Evolutionary conservation across 2,113 vertebrate genomes (phyloP).

Genomic region (Archilochus colubris): DNA sequence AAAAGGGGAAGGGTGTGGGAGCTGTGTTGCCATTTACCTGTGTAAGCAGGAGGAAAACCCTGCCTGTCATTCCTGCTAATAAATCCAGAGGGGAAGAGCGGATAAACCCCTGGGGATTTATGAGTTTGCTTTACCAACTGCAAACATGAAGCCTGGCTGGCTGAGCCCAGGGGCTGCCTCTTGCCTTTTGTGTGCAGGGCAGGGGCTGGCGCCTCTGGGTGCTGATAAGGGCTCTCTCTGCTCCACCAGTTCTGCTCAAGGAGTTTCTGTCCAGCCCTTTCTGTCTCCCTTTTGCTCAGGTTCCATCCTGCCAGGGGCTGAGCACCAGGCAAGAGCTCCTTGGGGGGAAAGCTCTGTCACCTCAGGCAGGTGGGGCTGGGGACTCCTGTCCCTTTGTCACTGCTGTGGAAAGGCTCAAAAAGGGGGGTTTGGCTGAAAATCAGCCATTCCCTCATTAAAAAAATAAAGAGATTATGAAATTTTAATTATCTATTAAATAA

Average conservation of each 20-base stretch:
- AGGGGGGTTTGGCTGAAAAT: background rate
- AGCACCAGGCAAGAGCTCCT: background rate
- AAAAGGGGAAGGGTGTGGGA: background rate
- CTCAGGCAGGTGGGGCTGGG: background rate
- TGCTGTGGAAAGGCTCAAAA: background rate
- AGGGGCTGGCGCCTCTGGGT: background rate
- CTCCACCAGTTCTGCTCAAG: background rate
- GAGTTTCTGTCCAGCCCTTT: background rate
- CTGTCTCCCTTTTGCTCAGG: background rate
- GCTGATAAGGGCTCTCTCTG: background rate
- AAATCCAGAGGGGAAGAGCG: constrained; percentile 47
- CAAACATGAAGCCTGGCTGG: constrained; percentile 56
- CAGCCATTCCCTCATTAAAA: background rate
- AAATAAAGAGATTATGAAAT: too few species aligned
- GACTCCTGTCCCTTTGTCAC: too few species aligned
- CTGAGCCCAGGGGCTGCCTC: constrained; percentile 11
- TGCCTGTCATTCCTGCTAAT: constrained; percentile 22
- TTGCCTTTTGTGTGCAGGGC: constrained; percentile 37
- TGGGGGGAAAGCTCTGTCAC: background rate
- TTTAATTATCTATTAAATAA: too few species aligned
- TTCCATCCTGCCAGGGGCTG: background rate
- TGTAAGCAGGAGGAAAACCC: background rate
- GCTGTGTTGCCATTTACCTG: constrained; percentile 11
- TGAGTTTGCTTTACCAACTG: constrained; percentile 70
- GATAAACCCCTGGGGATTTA: constrained; percentile 60